These are phyloP conservation scores for Pseudachorutes palmiensis DNA, from an alignment of 1,140 invertebrate genomes.

Conservation along the genomic window DNA sequence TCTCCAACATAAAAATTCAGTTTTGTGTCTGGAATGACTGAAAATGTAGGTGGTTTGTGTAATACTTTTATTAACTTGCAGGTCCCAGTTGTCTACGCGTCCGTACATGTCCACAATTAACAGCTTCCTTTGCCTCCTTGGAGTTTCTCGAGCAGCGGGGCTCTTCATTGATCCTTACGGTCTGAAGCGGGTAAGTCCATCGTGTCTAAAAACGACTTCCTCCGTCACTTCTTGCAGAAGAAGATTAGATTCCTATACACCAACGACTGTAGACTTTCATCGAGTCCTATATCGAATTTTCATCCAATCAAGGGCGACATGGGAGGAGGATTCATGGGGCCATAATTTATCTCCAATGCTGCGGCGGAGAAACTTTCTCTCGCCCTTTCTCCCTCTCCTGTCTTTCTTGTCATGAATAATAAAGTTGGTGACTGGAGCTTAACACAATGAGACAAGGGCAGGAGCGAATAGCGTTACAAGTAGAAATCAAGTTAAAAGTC, in stretches of 20 bases:
- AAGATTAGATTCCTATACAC: neutral
- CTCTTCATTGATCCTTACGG: constrained; percentile 56
- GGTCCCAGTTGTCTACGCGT: constrained; percentile 51
- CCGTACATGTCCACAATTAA: constrained; percentile 57
- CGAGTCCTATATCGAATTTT: too few relatives aligned
- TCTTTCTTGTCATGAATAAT: too few relatives aligned
- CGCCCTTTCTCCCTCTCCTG: too few relatives aligned
- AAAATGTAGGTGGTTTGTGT: constrained; percentile 21
- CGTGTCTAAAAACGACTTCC: constrained; percentile 1
- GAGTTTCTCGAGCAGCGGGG: constrained; percentile 47
- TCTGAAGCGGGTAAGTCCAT: constrained; percentile 41
- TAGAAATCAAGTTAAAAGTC: too few relatives aligned
- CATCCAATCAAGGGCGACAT: too few relatives aligned
- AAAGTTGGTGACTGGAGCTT: too few relatives aligned
- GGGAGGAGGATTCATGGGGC: too few relatives aligned
- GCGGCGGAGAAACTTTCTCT: too few relatives aligned
- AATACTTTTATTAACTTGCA: too few relatives aligned
- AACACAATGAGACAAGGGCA: too few relatives aligned
- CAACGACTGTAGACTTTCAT: neutral
- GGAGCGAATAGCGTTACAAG: too few relatives aligned
- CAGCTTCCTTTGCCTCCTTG: constrained; percentile 53
- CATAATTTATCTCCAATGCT: too few relatives aligned
- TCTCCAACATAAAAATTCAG: neutral
- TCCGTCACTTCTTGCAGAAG: constrained; percentile 1
- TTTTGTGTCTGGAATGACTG: neutral